Percentiles rank a stretch among this genome's conserved stretches.
These are phyloP conservation scores for Elegia similella DNA, from an alignment of 2,888 invertebrate genomes.

Conservation along the genomic window DNA sequence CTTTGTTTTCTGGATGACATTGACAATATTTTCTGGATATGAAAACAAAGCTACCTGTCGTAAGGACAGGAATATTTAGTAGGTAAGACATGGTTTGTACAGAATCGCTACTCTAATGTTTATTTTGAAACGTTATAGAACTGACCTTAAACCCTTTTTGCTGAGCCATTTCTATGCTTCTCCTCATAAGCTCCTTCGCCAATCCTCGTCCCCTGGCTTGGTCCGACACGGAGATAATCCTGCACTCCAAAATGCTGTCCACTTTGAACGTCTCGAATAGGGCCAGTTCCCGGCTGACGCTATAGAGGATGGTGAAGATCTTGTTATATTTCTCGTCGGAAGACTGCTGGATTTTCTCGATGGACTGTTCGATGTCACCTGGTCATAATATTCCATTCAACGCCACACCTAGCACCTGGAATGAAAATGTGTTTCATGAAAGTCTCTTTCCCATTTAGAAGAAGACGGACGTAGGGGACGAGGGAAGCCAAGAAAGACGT, in stretches of 20 bases:
- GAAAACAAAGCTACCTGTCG: too few species aligned
- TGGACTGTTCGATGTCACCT: conserved; percentile 86
- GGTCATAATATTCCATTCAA: conserved; percentile 88
- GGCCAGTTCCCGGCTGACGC: conserved; percentile 85
- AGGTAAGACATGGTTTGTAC: too few species aligned
- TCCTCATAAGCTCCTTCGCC: conserved; percentile 86
- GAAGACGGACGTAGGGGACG: too few species aligned
- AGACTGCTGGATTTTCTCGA: conserved; percentile 84
- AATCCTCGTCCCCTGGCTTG: conserved; percentile 87
- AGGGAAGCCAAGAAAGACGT: too few species aligned
- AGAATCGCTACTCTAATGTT: background rate
- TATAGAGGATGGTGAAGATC: conserved; percentile 89
- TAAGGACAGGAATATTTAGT: too few species aligned
- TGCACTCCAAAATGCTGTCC: conserved; percentile 88
- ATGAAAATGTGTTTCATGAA: background rate
- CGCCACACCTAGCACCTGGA: conserved; percentile 89
- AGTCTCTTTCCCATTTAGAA: too few species aligned
- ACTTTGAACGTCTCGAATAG: conserved; percentile 85
- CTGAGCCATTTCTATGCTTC: conserved; percentile 85
- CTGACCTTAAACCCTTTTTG: conserved; percentile 86
- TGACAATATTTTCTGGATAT: too few species aligned
- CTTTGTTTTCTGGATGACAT: too few species aligned
- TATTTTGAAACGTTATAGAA: background rate
- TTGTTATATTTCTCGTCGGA: conserved; percentile 88
- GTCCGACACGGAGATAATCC: conserved; percentile 89